These are phyloP conservation scores for Cryptus armator DNA, from an alignment of 2,888 invertebrate genomes.

Conservation along the genomic window DNA sequence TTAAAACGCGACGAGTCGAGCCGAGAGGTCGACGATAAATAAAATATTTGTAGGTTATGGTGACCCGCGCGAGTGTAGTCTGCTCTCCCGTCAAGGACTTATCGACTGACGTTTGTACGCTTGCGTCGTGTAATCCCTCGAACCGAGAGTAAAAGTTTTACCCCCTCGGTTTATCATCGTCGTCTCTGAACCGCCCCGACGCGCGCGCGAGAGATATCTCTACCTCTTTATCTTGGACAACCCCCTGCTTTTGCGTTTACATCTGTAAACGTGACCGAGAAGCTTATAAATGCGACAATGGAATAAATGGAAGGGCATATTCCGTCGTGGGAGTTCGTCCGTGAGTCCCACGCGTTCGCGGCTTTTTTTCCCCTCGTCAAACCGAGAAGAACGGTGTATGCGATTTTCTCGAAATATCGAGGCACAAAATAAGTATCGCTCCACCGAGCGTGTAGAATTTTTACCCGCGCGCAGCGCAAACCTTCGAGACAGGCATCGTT, in stretches of 20 bases:
- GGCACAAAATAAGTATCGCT: conserved; percentile 1
- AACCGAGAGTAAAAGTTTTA: not conserved
- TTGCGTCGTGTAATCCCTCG: conserved; percentile 45
- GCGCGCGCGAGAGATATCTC: not conserved
- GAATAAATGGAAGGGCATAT: conserved; percentile 28
- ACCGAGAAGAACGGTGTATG: no score
- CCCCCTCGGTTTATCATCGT: not conserved
- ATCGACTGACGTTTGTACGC: conserved; percentile 65
- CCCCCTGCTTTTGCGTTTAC: not conserved
- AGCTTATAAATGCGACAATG: conserved; percentile 18
- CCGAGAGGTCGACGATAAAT: conserved; percentile 62
- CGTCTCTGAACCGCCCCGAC: not conserved
- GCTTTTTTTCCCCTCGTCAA: no score
- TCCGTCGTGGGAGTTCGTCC: not conserved
- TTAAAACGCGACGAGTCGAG: conserved; percentile 16
- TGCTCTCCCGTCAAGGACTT: conserved; percentile 61
- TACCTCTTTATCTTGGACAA: not conserved
- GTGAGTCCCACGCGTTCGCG: not conserved
- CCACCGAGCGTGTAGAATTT: not conserved
- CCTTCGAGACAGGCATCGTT: conserved; percentile 20
- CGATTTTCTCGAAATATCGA: not conserved
- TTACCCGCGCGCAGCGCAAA: not conserved
- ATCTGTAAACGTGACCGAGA: conserved; percentile 37
- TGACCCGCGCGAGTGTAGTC: conserved; percentile 49
- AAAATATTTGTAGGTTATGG: conserved; percentile 77